Base-by-base conservation (phyloP, 2,113 vertebrate genomes). In the Alouatta palliata region DNA sequence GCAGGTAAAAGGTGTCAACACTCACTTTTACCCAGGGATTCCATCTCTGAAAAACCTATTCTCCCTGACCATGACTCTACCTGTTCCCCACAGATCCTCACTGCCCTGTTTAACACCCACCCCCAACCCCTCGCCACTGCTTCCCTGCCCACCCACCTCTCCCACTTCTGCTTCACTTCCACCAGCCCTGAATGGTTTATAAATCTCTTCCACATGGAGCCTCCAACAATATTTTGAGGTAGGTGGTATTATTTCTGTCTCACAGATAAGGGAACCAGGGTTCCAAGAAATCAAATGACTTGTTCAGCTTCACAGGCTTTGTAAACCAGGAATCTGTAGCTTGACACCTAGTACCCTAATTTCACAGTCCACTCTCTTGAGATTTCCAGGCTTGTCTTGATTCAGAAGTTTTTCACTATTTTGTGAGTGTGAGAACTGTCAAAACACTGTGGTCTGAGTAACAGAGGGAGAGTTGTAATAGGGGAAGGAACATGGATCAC, bases 291-390 rank as follows among this genome's bases (percentile, higher is more conserved):
- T 80, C 70, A 49, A 9, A 40, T 30, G 79, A 85, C 56, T 85
- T 70, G 37, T 30, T 37, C 49, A 52, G 35, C 27, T 37, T 43
- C 52, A 87, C 11, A 45, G 30, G 43, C 32, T 87, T 89, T 81
- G 25, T 52, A 23, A 88, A 32, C 10, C 40, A 73, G 19, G n/a
- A 75, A 66, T 30, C 68, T n/a, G 43, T 35, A 49, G 66, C 54
- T 95, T 87, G 19, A 96, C 87, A 70, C 20, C 49, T 14, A 54
- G 19, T 11, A 32, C 17, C 54, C 49, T 66, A 52, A 83, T 54
- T 91, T 96, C 86, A 56, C 21, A 45, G 21, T 54, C 86, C 5
- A 68, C 32, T 93, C 87, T 90, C 52, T 43, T 66, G 71, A 82
- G 71, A 66, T 45, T 37, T 47, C 32, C 23, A 12, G 20, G 32